Evolutionary conservation across 2,888 invertebrate genomes (phyloP), one percentile per base, ranked within the genome.

Genomic region (Amaurobius ferox): DNA sequence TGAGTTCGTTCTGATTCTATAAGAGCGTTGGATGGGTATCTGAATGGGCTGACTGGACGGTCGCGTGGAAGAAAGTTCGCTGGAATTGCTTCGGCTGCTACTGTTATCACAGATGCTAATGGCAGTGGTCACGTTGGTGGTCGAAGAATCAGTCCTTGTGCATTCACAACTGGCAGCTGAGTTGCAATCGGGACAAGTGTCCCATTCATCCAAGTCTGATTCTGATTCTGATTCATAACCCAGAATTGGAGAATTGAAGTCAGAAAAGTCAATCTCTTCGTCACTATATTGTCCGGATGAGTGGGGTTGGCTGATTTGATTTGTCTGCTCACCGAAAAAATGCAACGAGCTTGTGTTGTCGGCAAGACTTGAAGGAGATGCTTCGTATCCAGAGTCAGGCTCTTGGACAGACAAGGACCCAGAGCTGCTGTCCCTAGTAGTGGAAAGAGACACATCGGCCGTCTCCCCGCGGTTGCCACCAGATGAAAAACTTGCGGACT

Each of bases 321-420:
- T 35, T 35, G 35, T 9, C 30, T 71, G 71, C 3, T 30, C 30
- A 11, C 55, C 71, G 19, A 55, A 48, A 30, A 71, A 71, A n/a
- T n/a, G n/a, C n/a, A n/a, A n/a, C n/a, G n/a, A n/a, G 1, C 48
- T 55, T 11, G 29, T 23, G 13, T 55, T 55, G 32, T 30, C 48
- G 7, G 68, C 68, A 40, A 70, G 23, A 30, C 73, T 68, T 32
- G 32, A 28, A 0, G 83, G 76, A 2, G 76, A 76, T 5, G 76
- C 71, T 30, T 83, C 83, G 64, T 76, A 83, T 6, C 83, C 83
- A 23, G 76, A 76, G 64, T 83, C 83, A 7, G 26, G 48, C 32
- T 40, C 32, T n/a, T 35, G 76, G n/a, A 7, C 26, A 30, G 55
- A 16, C 11, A 19, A 9, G 16, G 66, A 64, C 11, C 26, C 11